phyloP scores from a whole-genome alignment of 2,113 vertebrate species.

The Phoxinus phoxinus region DNA sequence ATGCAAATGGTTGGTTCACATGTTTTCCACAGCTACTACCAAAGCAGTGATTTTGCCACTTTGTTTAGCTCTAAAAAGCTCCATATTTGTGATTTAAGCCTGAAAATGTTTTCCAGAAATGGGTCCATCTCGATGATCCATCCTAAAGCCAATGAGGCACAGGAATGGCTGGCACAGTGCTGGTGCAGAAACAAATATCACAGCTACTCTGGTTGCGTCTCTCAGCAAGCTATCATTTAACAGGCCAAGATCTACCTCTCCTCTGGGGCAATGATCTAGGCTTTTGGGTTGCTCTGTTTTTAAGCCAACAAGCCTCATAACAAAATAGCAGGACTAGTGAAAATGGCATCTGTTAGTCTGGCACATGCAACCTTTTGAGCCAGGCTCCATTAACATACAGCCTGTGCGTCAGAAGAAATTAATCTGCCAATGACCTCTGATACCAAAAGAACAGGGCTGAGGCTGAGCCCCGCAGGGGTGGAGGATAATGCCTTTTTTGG shows the following conservation, averaged over 20 bases:
- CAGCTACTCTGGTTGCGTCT: not conserved
- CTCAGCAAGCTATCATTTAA: slow-evolving; percentile 9
- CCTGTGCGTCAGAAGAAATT: slow-evolving; percentile 66
- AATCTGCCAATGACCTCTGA: slow-evolving; percentile 67
- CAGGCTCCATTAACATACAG: slow-evolving; percentile 38
- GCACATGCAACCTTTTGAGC: slow-evolving; percentile 36
- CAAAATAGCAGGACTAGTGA: slow-evolving; percentile 24
- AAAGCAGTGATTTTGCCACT: not conserved
- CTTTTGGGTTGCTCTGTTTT: slow-evolving; percentile 14
- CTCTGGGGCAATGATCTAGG: slow-evolving; percentile 4
- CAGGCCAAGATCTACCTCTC: slow-evolving; percentile 8
- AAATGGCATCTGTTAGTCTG: slow-evolving; percentile 29
- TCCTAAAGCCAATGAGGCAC: slow-evolving; percentile 15
- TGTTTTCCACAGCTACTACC: not conserved
- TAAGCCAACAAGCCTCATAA: slow-evolving; percentile 29
- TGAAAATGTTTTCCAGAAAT: slow-evolving; percentile 12
- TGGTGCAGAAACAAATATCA: slow-evolving; percentile 19
- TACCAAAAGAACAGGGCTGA: slow-evolving; percentile 52
- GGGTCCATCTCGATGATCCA: not conserved
- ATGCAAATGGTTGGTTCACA: not conserved
- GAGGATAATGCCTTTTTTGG: slow-evolving; percentile 44
- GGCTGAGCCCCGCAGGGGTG: not conserved
- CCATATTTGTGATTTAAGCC: slow-evolving; percentile 13
- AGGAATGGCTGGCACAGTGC: slow-evolving; percentile 7
- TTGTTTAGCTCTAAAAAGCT: slow-evolving; percentile 11